Evolutionary conservation across 2,888 invertebrate species (phyloP).

Genomic region (Gari tellinella): DNA sequence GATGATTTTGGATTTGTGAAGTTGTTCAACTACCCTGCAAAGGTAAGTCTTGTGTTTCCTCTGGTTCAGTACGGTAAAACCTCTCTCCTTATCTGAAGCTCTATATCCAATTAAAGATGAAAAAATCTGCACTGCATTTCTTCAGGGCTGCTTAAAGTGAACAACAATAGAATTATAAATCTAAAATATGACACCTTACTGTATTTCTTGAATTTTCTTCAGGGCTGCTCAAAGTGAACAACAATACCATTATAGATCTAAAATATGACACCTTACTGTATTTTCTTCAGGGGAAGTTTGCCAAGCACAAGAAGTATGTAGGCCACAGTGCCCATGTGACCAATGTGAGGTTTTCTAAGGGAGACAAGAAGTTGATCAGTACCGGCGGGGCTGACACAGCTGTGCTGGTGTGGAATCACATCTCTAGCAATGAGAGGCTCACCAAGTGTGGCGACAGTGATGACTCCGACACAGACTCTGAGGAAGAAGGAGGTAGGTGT

Average conservation of each 20-base stretch:
- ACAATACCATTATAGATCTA: too few relatives aligned
- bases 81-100: too few relatives aligned
- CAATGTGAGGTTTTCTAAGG: slow-evolving; percentile 83
- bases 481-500: slow-evolving; percentile 82
- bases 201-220: too few relatives aligned
- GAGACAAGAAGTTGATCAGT: slow-evolving; percentile 82
- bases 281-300: slow-evolving; percentile 83
- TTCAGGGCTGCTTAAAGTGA: too few relatives aligned
- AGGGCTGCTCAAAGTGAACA: too few relatives aligned
- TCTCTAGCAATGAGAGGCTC: slow-evolving; percentile 49
- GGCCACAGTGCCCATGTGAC: slow-evolving; percentile 85
- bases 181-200: too few relatives aligned
- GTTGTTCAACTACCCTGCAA: slow-evolving; percentile 84
- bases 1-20: slow-evolving; percentile 85
- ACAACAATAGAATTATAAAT: too few relatives aligned
- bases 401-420: slow-evolving; percentile 83
- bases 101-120: too few relatives aligned
- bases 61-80: too few relatives aligned
- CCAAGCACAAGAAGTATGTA: slow-evolving; percentile 83
- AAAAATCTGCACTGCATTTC: too few relatives aligned
- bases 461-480: slow-evolving; percentile 83
- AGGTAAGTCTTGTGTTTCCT: too few relatives aligned
- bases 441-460: slow-evolving; percentile 81
- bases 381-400: slow-evolving; percentile 85
- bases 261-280: too few relatives aligned